These are phyloP conservation scores for Paedocypris sp. DNA, from an alignment of 2,113 vertebrate genomes.

Conservation along the genomic window DNA sequence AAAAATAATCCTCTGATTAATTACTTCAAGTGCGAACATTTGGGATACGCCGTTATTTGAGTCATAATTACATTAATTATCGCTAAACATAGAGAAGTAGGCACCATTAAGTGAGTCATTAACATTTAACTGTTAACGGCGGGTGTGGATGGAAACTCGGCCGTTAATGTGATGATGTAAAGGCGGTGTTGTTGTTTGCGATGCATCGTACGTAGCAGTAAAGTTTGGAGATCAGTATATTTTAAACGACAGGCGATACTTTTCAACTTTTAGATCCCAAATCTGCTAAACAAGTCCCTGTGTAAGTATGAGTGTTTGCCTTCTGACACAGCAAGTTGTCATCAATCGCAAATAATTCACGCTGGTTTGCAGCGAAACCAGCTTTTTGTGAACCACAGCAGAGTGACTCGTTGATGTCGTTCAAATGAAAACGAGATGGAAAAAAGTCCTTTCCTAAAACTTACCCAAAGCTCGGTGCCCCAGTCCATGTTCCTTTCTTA, in stretches of 20 bases:
- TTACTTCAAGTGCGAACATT: too few relatives aligned
- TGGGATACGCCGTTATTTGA: too few relatives aligned
- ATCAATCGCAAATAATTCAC: not conserved
- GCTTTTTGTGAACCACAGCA: too few relatives aligned
- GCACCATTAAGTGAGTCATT: not conserved
- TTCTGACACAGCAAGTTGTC: not conserved
- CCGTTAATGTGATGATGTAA: not conserved
- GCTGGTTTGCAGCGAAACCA: too few relatives aligned
- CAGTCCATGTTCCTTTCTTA: constrained; percentile 62
- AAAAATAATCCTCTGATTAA: too few relatives aligned
- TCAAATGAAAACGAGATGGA: not conserved
- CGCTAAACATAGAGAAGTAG: not conserved
- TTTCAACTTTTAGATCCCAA: not conserved
- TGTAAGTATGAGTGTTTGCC: fast-evolving
- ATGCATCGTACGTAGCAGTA: not conserved
- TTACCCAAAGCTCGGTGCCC: constrained; percentile 71
- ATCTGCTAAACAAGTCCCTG: not conserved
- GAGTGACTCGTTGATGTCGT: not conserved
- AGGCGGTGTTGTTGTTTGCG: not conserved
- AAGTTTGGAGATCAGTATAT: not conserved
- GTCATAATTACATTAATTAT: not conserved
- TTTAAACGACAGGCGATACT: not conserved
- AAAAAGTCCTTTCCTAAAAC: constrained; percentile 27
- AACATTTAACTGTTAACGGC: not conserved
- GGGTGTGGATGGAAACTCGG: not conserved